Conservation (phyloP, 2,888 invertebrate species). For the Tachystola acroxantha region DNA sequence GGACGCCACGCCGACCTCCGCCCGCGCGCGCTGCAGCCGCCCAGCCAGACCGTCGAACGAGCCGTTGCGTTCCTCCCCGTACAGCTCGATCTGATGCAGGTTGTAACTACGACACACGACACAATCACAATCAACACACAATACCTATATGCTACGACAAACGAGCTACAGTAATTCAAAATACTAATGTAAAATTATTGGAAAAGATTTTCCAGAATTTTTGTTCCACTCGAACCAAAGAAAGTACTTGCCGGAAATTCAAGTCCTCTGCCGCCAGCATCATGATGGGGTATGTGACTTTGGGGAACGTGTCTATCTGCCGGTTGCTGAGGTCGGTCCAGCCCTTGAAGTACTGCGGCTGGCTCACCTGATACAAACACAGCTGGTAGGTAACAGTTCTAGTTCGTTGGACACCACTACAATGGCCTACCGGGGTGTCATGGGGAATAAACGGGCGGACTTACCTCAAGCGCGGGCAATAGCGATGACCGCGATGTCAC, state of each 20-base stretch:
- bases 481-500: neutral
- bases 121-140: too few species aligned
- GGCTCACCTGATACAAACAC: constrained; percentile 49
- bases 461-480: neutral
- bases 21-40: constrained; percentile 68
- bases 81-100: constrained; percentile 51
- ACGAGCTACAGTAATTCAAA: too few species aligned
- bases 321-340: constrained; percentile 51
- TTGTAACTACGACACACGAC: constrained; percentile 32
- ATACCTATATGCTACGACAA: too few species aligned
- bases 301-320: constrained; percentile 57
- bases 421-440: too few species aligned
- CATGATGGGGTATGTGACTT: constrained; percentile 55
- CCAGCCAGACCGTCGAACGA: constrained; percentile 78
- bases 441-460: too few species aligned
- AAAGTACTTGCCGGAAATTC: constrained; percentile 43
- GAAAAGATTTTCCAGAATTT: too few species aligned
- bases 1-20: constrained; percentile 70
- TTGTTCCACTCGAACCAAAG: too few species aligned
- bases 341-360: constrained; percentile 50
- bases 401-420: too few species aligned
- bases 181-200: too few species aligned
- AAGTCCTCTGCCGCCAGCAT: constrained; percentile 51
- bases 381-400: too few species aligned
- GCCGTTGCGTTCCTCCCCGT: constrained; percentile 77